Evolutionary conservation across 1,140 invertebrate genomes (phyloP).

Genomic region (Hylaeus volcanicus): DNA sequence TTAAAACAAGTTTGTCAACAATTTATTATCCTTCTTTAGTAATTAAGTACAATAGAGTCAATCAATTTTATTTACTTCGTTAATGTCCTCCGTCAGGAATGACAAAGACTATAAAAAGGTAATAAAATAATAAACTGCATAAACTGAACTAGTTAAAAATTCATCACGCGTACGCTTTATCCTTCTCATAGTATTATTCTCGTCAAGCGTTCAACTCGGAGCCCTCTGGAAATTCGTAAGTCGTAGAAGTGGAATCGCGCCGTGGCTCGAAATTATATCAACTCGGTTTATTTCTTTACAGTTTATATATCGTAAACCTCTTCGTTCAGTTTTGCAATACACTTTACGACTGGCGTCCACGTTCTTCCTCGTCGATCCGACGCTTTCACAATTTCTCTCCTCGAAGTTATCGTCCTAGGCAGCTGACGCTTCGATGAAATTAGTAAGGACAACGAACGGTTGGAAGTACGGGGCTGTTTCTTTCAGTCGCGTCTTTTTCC

Average conservation of each 20-base stretch:
- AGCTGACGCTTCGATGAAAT: constrained; percentile 16
- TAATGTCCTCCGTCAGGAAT: too few species aligned
- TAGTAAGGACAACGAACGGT: neutral
- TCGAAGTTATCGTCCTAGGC: neutral
- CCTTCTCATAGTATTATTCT: neutral
- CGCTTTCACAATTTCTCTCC: neutral
- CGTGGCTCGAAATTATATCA: neutral
- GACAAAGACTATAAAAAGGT: too few species aligned
- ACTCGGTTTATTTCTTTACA: neutral
- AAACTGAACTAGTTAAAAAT: too few species aligned
- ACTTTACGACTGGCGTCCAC: neutral
- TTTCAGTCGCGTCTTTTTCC: neutral
- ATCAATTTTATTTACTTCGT: too few species aligned
- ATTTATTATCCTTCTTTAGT: too few species aligned
- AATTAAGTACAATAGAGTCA: too few species aligned
- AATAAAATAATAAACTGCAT: too few species aligned
- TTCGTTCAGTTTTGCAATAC: neutral
- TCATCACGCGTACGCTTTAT: too few species aligned
- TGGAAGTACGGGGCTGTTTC: too few species aligned
- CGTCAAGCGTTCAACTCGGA: neutral
- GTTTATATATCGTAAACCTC: neutral
- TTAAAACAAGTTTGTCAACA: too few species aligned
- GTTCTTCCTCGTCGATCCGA: neutral
- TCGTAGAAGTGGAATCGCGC: neutral
- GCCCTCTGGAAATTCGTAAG: neutral